Evolutionary conservation across 2,797 vertebrate genomes (phyloP).

Genomic region (Hydrocynus forskahlii): DNA sequence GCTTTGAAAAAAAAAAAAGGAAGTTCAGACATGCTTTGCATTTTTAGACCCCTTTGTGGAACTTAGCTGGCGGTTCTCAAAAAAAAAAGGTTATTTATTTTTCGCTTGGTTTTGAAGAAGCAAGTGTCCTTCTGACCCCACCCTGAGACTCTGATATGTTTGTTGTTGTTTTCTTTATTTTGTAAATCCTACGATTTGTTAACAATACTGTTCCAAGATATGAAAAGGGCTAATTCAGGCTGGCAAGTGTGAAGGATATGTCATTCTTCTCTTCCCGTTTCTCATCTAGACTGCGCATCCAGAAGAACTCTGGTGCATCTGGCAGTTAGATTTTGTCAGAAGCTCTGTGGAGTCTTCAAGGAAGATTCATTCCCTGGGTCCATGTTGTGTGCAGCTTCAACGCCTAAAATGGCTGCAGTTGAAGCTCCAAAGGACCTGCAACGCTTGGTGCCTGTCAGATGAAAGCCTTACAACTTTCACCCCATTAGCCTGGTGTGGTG

Average conservation of each 20-base stretch:
- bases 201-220: constrained; percentile 70
- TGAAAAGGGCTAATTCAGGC: constrained; percentile 64
- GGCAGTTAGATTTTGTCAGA: constrained; percentile 84
- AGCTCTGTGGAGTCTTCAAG: constrained; percentile 82
- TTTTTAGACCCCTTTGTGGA: constrained; percentile 78
- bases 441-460: constrained; percentile 91
- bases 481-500: constrained; percentile 87
- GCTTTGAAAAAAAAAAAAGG: constrained; percentile 64
- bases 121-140: constrained; percentile 55
- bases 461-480: constrained; percentile 90
- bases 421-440: constrained; percentile 91
- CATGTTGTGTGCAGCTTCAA: constrained; percentile 91
- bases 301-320: constrained; percentile 75
- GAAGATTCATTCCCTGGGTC: constrained; percentile 88
- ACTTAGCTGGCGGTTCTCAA: constrained; percentile 68
- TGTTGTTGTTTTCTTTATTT: constrained; percentile 49
- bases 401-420: constrained; percentile 96
- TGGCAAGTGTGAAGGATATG: constrained; percentile 60
- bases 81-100: constrained; percentile 53
- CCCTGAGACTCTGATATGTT: constrained; percentile 55
- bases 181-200: constrained; percentile 63
- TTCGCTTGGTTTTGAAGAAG: constrained; percentile 51
- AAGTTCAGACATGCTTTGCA: constrained; percentile 80
- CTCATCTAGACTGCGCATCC: constrained; percentile 50
- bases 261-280: constrained; percentile 49